Percentiles rank a stretch among this genome's conserved stretches.
These are phyloP conservation scores for Xenentodon cancila DNA, from an alignment of 2,797 vertebrate genomes.

Conservation along the genomic window DNA sequence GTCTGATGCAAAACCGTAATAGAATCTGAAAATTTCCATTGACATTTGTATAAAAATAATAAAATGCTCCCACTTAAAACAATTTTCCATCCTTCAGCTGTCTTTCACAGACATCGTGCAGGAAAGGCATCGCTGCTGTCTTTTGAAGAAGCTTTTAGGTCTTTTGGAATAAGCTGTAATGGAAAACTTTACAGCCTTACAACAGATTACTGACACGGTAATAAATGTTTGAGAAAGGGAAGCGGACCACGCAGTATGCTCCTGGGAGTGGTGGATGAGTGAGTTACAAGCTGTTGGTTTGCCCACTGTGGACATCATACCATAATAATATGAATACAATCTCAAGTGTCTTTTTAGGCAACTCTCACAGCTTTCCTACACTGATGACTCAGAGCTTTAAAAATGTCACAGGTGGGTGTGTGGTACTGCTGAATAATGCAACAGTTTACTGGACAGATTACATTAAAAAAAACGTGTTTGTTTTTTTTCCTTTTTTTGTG, in stretches of 20 bases:
- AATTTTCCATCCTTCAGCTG: no score
- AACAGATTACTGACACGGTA: constrained; percentile 29
- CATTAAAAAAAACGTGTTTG: constrained; percentile 9
- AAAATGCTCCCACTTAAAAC: no score
- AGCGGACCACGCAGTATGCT: constrained; percentile 25
- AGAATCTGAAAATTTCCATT: no score
- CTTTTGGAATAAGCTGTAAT: constrained; percentile 27
- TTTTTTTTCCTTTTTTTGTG: constrained; percentile 15
- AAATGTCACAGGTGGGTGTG: constrained; percentile 46
- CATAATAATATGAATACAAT: constrained; percentile 45
- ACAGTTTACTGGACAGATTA: neutral
- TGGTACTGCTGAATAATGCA: constrained; percentile 6
- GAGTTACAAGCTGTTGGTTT: constrained; percentile 23
- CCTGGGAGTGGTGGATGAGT: constrained; percentile 34
- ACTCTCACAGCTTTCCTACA: constrained; percentile 25
- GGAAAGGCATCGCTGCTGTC: neutral
- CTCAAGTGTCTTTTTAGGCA: constrained; percentile 43
- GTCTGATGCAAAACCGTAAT: no score
- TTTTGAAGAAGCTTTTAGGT: constrained; percentile 35
- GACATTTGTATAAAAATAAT: no score
- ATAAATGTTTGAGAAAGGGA: constrained; percentile 31
- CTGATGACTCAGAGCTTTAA: constrained; percentile 33
- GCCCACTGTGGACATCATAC: constrained; percentile 14
- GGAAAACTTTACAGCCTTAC: constrained; percentile 42
- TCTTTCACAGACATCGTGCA: no score